A percentile compares a stretch with the other conserved stretches of the same genome.
These are phyloP conservation scores for Pardalotus punctatus DNA, from an alignment of 2,113 vertebrate genomes.

Conservation along the genomic window DNA sequence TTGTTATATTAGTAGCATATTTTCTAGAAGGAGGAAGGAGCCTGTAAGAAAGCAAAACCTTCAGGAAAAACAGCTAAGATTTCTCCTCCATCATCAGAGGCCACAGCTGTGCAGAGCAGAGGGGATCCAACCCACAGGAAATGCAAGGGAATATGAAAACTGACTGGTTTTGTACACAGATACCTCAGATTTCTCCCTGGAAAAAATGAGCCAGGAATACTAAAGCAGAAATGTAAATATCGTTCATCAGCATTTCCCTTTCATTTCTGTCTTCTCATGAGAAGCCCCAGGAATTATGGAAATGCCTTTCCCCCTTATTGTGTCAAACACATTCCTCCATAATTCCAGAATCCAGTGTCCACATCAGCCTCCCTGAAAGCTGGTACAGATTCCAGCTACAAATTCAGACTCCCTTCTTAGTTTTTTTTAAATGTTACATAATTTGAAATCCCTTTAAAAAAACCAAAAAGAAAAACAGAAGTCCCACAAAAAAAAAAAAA, in stretches of 20 bases:
- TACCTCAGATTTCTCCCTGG: not conserved
- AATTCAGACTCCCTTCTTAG: not conserved
- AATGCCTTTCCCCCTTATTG: not conserved
- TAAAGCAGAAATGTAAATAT: not conserved
- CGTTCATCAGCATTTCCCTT: not conserved
- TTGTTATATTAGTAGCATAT: not conserved
- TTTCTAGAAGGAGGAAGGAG: not conserved
- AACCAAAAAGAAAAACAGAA: not conserved
- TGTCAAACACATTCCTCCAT: not conserved
- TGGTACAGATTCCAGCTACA: not conserved
- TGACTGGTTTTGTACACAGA: not conserved
- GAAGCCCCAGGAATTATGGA: conserved; percentile 5
- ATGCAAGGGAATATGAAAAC: not conserved
- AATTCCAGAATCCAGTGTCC: not conserved
- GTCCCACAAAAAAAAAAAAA: not conserved
- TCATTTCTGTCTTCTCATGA: not conserved
- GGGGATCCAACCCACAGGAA: not conserved
- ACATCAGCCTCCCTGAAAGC: not conserved
- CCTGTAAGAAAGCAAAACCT: not conserved
- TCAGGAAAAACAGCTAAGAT: not conserved
- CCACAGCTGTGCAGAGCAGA: not conserved
- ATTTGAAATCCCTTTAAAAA: not conserved
- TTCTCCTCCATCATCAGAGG: not conserved
- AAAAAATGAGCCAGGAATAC: not conserved
- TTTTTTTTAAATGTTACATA: not conserved